These are phyloP conservation scores for Spinus olivaceus DNA, from an alignment of 2,797 vertebrate genomes.

Conservation along the genomic window DNA sequence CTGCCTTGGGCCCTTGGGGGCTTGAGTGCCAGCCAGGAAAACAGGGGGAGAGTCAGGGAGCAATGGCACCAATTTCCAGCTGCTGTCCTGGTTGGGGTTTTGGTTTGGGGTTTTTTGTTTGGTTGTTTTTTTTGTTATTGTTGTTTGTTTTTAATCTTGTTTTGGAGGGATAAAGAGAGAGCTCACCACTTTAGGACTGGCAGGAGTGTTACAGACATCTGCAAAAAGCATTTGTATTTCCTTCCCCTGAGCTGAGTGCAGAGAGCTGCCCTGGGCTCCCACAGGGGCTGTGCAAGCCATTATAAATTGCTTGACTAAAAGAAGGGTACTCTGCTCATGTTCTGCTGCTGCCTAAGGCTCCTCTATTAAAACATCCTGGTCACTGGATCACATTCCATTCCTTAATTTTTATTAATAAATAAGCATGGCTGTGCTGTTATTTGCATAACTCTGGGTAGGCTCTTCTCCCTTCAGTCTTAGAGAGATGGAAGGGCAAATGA, in stretches of 20 bases:
- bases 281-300: neutral
- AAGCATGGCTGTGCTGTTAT: neutral
- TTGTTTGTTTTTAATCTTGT: neutral
- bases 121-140: too few relatives aligned
- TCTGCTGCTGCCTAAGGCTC: conserved; percentile 15
- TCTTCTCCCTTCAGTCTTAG: neutral
- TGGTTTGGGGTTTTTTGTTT: too few relatives aligned
- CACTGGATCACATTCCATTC: neutral
- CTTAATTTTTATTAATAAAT: conserved; percentile 55
- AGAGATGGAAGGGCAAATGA: neutral
- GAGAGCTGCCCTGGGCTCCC: conserved; percentile 22
- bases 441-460: neutral
- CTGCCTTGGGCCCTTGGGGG: neutral
- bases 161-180: neutral
- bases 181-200: neutral
- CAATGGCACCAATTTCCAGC: neutral
- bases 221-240: conserved; percentile 14
- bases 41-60: neutral
- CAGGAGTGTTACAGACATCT: neutral
- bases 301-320: conserved; percentile 13
- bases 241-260: neutral
- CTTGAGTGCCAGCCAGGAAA: neutral
- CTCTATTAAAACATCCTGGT: neutral
- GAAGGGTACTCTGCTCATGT: neutral
- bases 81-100: neutral